Percentiles rank a stretch among this genome's conserved stretches.
These are phyloP conservation scores for Dorcus parallelipipedus DNA, from an alignment of 2,888 invertebrate genomes.

Conservation along the genomic window DNA sequence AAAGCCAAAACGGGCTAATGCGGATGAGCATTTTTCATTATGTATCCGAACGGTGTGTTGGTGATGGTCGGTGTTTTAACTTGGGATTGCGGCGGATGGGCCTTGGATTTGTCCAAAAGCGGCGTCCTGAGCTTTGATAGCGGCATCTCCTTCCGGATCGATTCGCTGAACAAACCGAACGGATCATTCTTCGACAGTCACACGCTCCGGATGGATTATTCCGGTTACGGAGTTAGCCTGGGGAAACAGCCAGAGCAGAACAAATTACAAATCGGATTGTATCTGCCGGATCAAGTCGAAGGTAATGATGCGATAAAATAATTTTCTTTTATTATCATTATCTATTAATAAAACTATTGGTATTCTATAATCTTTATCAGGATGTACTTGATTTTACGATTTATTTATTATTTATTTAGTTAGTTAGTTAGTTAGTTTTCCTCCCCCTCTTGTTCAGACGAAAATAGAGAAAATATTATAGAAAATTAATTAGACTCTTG, in stretches of 20 bases:
- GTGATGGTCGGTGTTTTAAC: constrained; percentile 24
- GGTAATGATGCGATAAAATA: constrained; percentile 27
- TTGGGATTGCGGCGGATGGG: constrained; percentile 27
- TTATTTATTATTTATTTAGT: too few relatives aligned
- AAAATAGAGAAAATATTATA: too few relatives aligned
- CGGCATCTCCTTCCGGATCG: constrained; percentile 35
- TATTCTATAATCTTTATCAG: too few relatives aligned
- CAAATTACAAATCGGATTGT: constrained; percentile 49
- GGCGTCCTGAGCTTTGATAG: constrained; percentile 34
- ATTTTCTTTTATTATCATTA: not conserved
- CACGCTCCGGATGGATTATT: constrained; percentile 56
- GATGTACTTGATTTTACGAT: too few relatives aligned
- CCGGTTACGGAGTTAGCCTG: constrained; percentile 54
- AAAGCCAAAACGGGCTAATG: constrained; percentile 31
- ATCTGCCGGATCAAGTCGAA: constrained; percentile 34
- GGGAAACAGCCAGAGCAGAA: constrained; percentile 51
- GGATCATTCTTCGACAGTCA: constrained; percentile 52
- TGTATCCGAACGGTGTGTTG: constrained; percentile 32
- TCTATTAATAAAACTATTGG: too few relatives aligned
- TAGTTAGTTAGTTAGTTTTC: too few relatives aligned
- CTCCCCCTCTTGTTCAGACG: too few relatives aligned
- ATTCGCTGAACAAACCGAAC: constrained; percentile 30
- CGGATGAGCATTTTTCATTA: constrained; percentile 33
- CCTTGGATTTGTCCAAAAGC: constrained; percentile 32
- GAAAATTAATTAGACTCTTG: too few relatives aligned